A percentile compares a stretch with the other conserved stretches of the same genome.
These are phyloP conservation scores for Nansenia antarctica DNA, from an alignment of 2,113 vertebrate species.

Conservation along the genomic window DNA sequence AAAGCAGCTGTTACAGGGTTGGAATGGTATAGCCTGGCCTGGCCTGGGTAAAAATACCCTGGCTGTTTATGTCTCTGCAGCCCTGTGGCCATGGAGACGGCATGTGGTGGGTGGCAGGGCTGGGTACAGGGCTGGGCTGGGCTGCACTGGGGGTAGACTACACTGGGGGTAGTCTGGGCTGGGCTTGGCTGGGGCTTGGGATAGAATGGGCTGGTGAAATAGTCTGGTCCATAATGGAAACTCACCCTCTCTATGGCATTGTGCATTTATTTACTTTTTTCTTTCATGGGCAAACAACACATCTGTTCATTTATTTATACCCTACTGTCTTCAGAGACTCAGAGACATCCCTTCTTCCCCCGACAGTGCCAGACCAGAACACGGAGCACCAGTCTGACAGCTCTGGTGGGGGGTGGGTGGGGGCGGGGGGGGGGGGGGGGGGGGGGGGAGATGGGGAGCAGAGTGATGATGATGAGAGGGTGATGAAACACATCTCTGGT, in stretches of 20 bases:
- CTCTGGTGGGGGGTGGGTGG: too few relatives aligned
- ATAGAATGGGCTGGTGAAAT: neutral
- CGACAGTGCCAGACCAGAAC: conserved; percentile 45
- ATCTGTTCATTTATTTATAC: conserved; percentile 57
- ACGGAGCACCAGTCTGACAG: conserved; percentile 55
- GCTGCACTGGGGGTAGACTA: too few relatives aligned
- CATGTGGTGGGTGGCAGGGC: conserved; percentile 23
- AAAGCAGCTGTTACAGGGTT: conserved; percentile 54
- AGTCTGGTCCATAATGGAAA: neutral
- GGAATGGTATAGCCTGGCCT: conserved; percentile 21
- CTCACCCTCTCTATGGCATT: conserved; percentile 30
- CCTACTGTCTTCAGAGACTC: neutral
- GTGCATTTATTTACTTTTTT: conserved; percentile 59
- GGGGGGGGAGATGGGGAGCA: conserved; percentile 55
- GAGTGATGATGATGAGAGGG: conserved; percentile 59
- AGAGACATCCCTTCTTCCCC: conserved; percentile 33
- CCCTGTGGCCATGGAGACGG: conserved; percentile 25
- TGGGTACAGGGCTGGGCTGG: neutral
- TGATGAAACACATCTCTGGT: conserved; percentile 57
- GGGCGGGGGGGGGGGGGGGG: too few relatives aligned
- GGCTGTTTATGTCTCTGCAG: conserved; percentile 38
- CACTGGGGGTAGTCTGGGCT: neutral
- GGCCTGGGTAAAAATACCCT: conserved; percentile 54
- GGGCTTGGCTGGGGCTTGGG: neutral
- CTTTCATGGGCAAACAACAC: conserved; percentile 34